Evolutionary conservation across 2,888 invertebrate genomes (phyloP), one percentile per base, ranked within the genome.

Genomic region (Agrochola macilenta): DNA sequence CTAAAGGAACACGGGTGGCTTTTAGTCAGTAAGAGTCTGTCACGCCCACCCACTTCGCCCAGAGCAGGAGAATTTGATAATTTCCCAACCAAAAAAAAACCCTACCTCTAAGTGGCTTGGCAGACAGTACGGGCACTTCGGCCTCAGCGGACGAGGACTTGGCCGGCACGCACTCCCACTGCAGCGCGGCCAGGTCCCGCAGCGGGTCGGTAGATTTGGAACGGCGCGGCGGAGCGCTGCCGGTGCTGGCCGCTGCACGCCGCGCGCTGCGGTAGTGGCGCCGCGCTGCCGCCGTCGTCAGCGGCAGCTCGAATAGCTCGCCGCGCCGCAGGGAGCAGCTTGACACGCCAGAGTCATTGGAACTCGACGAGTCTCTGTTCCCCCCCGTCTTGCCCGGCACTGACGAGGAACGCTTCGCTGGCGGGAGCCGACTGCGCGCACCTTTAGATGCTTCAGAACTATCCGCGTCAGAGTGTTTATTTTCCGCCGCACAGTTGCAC

Each of bases 261-360:
- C 97, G 92, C 95, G 97, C 89, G 95, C 92, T 96, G 85, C 98
- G 97, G 87, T 95, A 95, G 79, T 96, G 96, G 69, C 97, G 97
- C 35, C 97, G 95, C 86, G 96, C 92, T 1, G 96, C 94, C 70
- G 97, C 95, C 61, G 97, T 97, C 20, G 97, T 97, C 61, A 97
- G 92, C 5, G 98, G 97, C 74, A 97, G 91, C 92, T 98, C 98
- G 87, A 97, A 96, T 78, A 97, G 96, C 54, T 91, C 91, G 5
- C 86, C 89, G 73, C 97, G 97, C 72, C 97, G 97, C 68, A 97
- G 92, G 4, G 97, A 97, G n/a, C 97, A 97, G 9, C 97, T 97
- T 0, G 98, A 98, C 0, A 98, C 98, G 5, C 98, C 98, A 0
- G 98, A 98, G 93, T 98, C 98, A 91, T 98, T 98, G 43, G 98